phyloP scores from a whole-genome alignment of 2,113 vertebrate species.

The Epinephelus lanceolatus region DNA sequence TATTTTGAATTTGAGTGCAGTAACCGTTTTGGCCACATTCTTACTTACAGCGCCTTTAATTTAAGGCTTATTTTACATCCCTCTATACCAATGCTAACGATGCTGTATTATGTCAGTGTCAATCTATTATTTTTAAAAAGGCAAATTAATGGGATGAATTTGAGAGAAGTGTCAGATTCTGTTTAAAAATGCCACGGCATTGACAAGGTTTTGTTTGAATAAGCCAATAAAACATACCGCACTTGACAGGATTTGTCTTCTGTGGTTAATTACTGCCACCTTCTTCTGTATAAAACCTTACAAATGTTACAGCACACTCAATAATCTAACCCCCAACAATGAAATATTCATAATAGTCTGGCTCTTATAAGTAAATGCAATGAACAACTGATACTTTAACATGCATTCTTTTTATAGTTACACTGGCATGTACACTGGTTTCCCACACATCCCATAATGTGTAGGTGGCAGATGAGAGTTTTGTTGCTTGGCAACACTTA shows the following conservation, averaged over 20 bases:
- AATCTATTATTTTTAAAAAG: not conserved
- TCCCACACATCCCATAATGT: constrained; percentile 73
- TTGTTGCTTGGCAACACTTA: constrained; percentile 78
- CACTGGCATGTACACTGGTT: constrained; percentile 30
- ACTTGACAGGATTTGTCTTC: not conserved
- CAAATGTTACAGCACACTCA: not conserved
- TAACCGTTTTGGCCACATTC: too few relatives aligned
- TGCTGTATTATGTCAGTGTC: not conserved
- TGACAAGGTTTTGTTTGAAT: constrained; percentile 25
- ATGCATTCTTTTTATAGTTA: constrained; percentile 48
- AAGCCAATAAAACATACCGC: constrained; percentile 37
- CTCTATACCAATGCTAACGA: not conserved
- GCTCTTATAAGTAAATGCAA: not conserved
- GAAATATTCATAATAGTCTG: not conserved
- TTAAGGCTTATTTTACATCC: not conserved
- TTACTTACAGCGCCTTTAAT: not conserved
- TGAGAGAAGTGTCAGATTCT: constrained; percentile 1
- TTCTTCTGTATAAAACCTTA: not conserved
- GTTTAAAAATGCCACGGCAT: constrained; percentile 10
- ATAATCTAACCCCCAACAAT: not conserved
- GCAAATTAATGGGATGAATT: not conserved
- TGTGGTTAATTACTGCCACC: constrained; percentile 24
- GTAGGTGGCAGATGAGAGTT: constrained; percentile 74
- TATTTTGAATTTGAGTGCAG: too few relatives aligned
- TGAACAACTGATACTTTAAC: constrained; percentile 38